Evolutionary conservation across 2,113 vertebrate genomes (phyloP), one percentile per base, ranked within the genome.

Genomic region (Austrofundulus limnaeus): DNA sequence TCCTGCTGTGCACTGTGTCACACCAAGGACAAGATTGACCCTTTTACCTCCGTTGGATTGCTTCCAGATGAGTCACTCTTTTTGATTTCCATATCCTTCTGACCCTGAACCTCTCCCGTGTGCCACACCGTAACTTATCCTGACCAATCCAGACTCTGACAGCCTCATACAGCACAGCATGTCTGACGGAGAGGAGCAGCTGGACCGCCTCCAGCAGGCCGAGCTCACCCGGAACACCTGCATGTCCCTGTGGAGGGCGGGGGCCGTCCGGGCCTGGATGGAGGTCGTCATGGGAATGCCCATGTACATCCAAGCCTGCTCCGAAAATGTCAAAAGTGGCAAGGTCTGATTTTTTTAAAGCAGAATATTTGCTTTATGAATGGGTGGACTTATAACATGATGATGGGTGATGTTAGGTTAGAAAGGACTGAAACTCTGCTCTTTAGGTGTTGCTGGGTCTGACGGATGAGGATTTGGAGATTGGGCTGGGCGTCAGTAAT

Each of bases 201-300:
- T 89, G 86, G 94, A 95, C 78, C 90, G 93, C 62, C 90, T 94
- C 65, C 93, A 94, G 85, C 93, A 94, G 69, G 93, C 90, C 34
- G 93, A 94, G 86, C 91, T 94, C 47, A 92, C 92, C 16, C 83
- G 93, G 57, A 90, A 78, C 72, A 94, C 89, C 0, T 93, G 93
- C 82, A 95, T 95, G 94, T 94, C 94, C 1, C 91, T 83, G 66
- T 95, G 94, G 94, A 92, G 93, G 83, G 93, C 94, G 0, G 92
- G 93, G 45, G 88, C 93, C 0, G 93, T 95, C 42, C 93, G 93
- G 88, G 93, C 94, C 76, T 95, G 94, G 94, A 92, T 95, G 77
- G 94, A 95, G 83, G 93, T 95, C 64, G 93, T 94, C 85, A 95
- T 95, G 94, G 94, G 93, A 59, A 94, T 95, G 94, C 93, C 94